Evolutionary conservation across 2,888 invertebrate genomes (phyloP).

Genomic region (Apotomis turbidana): DNA sequence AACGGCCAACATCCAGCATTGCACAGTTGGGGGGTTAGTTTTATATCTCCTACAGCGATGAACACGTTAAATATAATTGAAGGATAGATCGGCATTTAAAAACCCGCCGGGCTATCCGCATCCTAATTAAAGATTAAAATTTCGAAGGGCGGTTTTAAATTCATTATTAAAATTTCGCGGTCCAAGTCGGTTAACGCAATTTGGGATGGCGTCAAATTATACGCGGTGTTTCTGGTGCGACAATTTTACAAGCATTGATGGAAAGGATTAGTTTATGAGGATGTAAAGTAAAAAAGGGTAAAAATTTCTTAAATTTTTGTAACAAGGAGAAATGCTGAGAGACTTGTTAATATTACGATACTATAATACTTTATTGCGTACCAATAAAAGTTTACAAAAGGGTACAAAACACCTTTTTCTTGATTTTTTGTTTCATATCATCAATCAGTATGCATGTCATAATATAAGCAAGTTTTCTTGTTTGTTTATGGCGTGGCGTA

Average conservation of each 20-base stretch:
- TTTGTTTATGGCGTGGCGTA: too few species aligned
- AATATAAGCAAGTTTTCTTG: too few species aligned
- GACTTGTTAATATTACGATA: too few species aligned
- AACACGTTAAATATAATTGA: slow-evolving; percentile 3
- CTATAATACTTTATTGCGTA: too few species aligned
- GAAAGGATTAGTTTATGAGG: background rate
- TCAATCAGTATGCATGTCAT: too few species aligned
- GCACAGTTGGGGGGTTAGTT: background rate
- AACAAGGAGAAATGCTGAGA: too few species aligned
- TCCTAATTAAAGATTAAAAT: slow-evolving; percentile 81
- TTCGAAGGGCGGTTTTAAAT: slow-evolving; percentile 78
- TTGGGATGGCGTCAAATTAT: slow-evolving; percentile 50
- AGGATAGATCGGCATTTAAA: background rate
- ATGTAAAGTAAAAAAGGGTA: background rate
- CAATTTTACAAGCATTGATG: background rate
- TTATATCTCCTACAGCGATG: background rate
- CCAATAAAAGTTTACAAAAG: too few species aligned
- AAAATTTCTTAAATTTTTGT: too few species aligned
- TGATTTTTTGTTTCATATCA: too few species aligned
- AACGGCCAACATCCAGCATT: too few species aligned
- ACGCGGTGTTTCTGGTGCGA: background rate
- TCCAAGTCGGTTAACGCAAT: slow-evolving; percentile 61
- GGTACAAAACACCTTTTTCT: too few species aligned
- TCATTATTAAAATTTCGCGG: slow-evolving; percentile 81
- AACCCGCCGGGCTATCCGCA: slow-evolving; percentile 41